Evolutionary conservation across 2,113 vertebrate species (phyloP).

Genomic region (Hylia prasina): DNA sequence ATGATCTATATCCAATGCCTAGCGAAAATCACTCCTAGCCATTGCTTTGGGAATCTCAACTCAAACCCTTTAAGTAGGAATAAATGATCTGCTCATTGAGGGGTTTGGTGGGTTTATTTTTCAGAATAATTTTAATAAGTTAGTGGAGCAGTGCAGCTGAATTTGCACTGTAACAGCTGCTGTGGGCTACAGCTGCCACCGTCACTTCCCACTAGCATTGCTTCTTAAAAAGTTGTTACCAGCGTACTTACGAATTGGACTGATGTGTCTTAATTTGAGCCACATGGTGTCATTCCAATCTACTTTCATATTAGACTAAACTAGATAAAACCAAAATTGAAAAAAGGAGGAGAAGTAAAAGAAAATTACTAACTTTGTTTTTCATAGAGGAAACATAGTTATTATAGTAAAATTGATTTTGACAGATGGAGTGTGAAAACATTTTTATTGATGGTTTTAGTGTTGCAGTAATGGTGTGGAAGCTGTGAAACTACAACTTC

Average conservation of each 20-base stretch:
- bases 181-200: not conserved
- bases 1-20: slow-evolving; percentile 36
- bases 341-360: not conserved
- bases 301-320: not conserved
- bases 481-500: not conserved
- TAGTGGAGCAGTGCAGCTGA: not conserved
- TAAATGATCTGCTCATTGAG: not conserved
- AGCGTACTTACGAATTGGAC: slow-evolving; percentile 37
- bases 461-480: not conserved
- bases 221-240: slow-evolving; percentile 25
- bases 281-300: not conserved
- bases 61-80: not conserved
- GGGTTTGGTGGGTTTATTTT: not conserved
- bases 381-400: not conserved
- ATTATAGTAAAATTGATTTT: not conserved
- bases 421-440: not conserved
- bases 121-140: not conserved
- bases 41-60: not conserved
- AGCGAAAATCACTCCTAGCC: slow-evolving; percentile 6
- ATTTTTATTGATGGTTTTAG: not conserved
- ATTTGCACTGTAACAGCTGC: not conserved
- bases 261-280: slow-evolving; percentile 36
- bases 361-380: not conserved
- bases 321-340: not conserved
- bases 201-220: not conserved